Base-by-base conservation (phyloP, 2,888 invertebrate genomes). In the Lumbricus terrestris region DNA sequence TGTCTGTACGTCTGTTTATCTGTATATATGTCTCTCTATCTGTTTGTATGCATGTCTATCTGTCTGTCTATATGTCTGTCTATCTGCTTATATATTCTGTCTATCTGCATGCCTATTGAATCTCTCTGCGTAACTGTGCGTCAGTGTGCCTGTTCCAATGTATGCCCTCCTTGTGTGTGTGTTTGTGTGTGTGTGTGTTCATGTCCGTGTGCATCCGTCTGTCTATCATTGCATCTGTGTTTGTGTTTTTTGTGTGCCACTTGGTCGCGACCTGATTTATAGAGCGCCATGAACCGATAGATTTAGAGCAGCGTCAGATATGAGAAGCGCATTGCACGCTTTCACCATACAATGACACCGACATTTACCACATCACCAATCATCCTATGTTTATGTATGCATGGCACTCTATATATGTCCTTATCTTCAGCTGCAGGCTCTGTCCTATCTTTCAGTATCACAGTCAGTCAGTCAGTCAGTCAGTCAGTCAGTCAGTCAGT, bases 401-500 rank as follows among this genome's bases (percentile, higher is more conserved):
- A n/a, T 69, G 8, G 29, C 0, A 8, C 16, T 69, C 29, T 69
- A 2, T 0, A 1, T 69, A 4, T 29, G 8, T n/a, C 11, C 16
- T 0, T 69, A 13, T 69, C 6, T 69, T n/a, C 69, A 69, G 11
- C 29, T n/a, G n/a, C n/a, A n/a, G 16, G 29, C 16, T 69, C n/a
- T 69, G 29, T 69, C 6, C 69, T 69, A n/a, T 69, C 11, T 23
- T 47, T 47, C 47, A 47, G 20, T 69, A 11, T n/a, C 69, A n/a
- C 69, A 69, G 69, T n/a, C n/a, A n/a, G 29, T 54, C 88, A 88
- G 88, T 34, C 88, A 88, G 34, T 88, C 88, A 88, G 34, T 34
- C 88, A 88, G 88, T 88, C 88, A 88, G 88, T 88, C 88, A 88
- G 88, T n/a, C 69, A 69, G 69, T 13, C 69, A n/a, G n/a, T 69